These are phyloP conservation scores for Salvelinus sp. DNA, from an alignment of 2,113 vertebrate species.

Conservation along the genomic window DNA sequence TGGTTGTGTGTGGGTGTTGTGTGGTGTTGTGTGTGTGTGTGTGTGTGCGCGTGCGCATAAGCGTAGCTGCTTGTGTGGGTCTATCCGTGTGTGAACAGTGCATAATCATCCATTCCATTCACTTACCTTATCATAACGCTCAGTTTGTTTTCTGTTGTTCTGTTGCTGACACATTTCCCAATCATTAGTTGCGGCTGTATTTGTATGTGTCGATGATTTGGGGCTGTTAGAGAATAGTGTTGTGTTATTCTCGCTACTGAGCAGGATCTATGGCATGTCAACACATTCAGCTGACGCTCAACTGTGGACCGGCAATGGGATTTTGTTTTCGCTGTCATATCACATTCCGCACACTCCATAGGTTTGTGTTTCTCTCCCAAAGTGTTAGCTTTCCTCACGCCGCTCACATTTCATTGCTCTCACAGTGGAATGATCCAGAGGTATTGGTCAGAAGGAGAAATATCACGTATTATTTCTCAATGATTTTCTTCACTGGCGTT, in stretches of 20 bases:
- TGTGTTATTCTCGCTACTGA: constrained; percentile 41
- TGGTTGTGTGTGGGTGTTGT: no score
- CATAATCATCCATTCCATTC: no score
- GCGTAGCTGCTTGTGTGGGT: no score
- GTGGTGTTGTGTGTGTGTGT: no score
- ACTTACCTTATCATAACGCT: no score
- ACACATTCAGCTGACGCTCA: constrained; percentile 44
- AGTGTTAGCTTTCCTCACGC: constrained; percentile 1
- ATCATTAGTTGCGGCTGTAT: not conserved
- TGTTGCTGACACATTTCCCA: constrained; percentile 39
- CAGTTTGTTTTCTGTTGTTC: constrained; percentile 39
- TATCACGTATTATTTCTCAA: constrained; percentile 16
- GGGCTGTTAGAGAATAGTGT: constrained; percentile 16
- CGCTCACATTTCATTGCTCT: constrained; percentile 18
- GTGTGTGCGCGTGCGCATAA: no score
- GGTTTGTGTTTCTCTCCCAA: constrained; percentile 10
- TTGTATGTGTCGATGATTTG: constrained; percentile 20
- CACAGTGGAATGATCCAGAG: constrained; percentile 11
- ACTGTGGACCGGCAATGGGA: constrained; percentile 37
- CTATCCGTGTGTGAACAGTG: no score
- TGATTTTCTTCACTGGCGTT: constrained; percentile 3
- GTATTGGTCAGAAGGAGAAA: constrained; percentile 24
- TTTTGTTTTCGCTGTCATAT: constrained; percentile 43
- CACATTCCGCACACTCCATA: constrained; percentile 29
- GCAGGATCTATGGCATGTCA: constrained; percentile 43